phyloP scores from a whole-genome alignment of 30 jellyfish, hydroid and myxozoan species.

The Pelagia noctiluca region DNA sequence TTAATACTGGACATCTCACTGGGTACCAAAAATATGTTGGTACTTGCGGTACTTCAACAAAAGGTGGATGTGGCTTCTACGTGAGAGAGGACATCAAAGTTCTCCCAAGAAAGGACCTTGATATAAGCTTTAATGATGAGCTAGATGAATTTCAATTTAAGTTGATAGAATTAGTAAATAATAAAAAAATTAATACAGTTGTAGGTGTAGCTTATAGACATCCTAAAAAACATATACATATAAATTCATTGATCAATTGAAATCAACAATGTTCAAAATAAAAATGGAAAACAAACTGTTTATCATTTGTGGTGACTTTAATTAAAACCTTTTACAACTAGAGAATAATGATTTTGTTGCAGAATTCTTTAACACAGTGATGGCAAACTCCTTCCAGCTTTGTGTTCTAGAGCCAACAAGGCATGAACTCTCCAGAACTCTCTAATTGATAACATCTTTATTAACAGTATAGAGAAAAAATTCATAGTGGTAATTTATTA shows the following conservation, averaged over 20 bases:
- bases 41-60: neutral
- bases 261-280: neutral
- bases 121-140: neutral
- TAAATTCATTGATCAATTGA: neutral
- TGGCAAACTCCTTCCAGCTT: neutral
- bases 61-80: conserved; percentile 9
- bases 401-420: neutral
- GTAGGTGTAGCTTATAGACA: too few species aligned
- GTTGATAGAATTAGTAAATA: neutral
- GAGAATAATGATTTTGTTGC: neutral
- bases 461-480: too few species aligned
- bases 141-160: neutral
- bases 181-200: neutral
- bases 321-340: neutral
- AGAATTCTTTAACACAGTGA: neutral
- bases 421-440: too few species aligned
- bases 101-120: conserved; percentile 24
- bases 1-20: neutral
- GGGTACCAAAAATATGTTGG: neutral
- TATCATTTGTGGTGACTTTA: neutral
- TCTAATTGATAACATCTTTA: too few species aligned
- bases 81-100: neutral
- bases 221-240: too few species aligned
- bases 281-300: neutral
- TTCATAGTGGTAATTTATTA: too few species aligned